Evolutionary conservation across 2,113 vertebrate species (phyloP).

Genomic region (Vidua macroura): DNA sequence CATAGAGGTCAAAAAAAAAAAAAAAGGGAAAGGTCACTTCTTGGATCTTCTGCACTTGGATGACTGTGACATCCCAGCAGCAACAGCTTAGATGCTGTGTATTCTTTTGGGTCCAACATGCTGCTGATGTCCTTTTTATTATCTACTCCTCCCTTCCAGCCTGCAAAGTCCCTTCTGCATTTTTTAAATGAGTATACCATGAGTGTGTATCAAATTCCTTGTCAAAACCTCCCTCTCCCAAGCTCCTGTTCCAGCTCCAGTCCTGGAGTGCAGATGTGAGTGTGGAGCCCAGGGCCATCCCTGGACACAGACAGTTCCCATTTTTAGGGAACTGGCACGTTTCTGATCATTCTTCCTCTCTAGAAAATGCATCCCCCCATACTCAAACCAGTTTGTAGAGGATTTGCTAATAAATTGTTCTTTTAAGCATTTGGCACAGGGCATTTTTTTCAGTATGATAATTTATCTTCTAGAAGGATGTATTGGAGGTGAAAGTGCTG

Average conservation of each 20-base stretch:
- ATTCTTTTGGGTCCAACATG: not conserved
- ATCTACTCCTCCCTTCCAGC: not conserved
- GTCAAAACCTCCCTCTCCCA: not conserved
- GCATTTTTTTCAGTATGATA: not conserved
- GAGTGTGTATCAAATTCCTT: not conserved
- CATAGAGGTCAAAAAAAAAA: not conserved
- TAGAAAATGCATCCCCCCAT: not conserved
- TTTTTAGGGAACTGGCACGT: fast-evolving
- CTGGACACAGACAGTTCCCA: not conserved
- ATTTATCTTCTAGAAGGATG: not conserved
- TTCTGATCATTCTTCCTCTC: not conserved
- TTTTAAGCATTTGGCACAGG: not conserved
- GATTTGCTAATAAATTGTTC: not conserved
- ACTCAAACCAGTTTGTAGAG: not conserved
- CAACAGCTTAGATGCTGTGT: not conserved
- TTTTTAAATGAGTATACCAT: not conserved
- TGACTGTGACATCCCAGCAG: not conserved
- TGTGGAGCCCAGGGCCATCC: not conserved
- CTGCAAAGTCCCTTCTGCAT: not conserved
- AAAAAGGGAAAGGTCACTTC: not conserved
- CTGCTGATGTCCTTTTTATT: not conserved
- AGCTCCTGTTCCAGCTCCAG: not conserved
- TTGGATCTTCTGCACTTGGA: not conserved
- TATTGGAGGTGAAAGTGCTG: not conserved
- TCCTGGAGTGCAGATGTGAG: not conserved